Evolutionary conservation across 2,888 invertebrate species (phyloP).

Genomic region (Bellardia bayeri): DNA sequence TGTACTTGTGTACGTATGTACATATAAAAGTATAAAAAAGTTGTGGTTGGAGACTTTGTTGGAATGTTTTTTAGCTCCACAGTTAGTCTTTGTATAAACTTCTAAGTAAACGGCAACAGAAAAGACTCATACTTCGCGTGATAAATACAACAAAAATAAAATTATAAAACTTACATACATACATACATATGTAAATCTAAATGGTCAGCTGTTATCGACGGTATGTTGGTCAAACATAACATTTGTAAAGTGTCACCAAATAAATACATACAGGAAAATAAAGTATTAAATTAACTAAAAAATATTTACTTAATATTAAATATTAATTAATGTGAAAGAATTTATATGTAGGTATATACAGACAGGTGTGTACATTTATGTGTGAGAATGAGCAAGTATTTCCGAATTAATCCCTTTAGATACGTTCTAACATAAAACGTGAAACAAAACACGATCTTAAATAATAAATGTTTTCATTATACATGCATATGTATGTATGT

Average conservation of each 20-base stretch:
- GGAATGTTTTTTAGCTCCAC: conserved; percentile 69
- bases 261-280: conserved; percentile 14
- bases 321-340: too few species aligned
- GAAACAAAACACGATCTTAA: background rate
- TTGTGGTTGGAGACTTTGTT: conserved; percentile 68
- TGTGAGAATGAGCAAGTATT: too few species aligned
- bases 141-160: conserved; percentile 20
- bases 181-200: conserved; percentile 24
- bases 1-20: background rate
- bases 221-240: conserved; percentile 49
- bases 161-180: conserved; percentile 16
- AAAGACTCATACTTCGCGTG: conserved; percentile 54
- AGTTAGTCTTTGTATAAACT: conserved; percentile 78
- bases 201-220: conserved; percentile 65
- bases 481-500: too few species aligned
- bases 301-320: background rate
- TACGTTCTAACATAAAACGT: too few species aligned
- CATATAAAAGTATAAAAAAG: conserved; percentile 16
- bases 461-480: background rate
- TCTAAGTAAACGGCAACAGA: conserved; percentile 79
- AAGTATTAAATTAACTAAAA: background rate
- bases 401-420: too few species aligned
- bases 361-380: too few species aligned
- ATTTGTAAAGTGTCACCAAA: conserved; percentile 37
- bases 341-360: too few species aligned